Base-by-base conservation (phyloP, 2,888 invertebrate genomes). In the Acanthosepion pharaonis region DNA sequence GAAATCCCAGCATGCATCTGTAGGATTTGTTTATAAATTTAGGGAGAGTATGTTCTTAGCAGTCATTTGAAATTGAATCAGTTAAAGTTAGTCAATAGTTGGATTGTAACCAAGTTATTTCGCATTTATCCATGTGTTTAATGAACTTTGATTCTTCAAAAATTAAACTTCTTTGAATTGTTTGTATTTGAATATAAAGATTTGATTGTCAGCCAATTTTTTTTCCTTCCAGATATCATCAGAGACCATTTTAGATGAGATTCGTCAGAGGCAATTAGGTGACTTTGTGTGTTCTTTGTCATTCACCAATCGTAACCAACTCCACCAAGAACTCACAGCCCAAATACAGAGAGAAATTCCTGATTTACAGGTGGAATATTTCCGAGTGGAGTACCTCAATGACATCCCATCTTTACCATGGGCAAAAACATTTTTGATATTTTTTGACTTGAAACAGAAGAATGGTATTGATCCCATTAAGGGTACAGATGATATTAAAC, bases 381-480 rank as follows among this genome's bases (percentile, higher is more conserved):
- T 49, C 53, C 25, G 53, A 28, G 93, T 93, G 28, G 48, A 48
- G 20, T 53, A 51, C 18, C 93, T n/a, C 93, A 93, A 48, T 53
- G 93, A 93, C 28, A 93, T 93, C 28, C 93, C 53, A 49, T 93
- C 93, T 18, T 25, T 93, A 18, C 93, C 93, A 9, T n/a, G 93
- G 53, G 93, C 93, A 53, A 93, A 93, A 53, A 93, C 93, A 28
- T 93, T 53, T 53, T 49, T 93, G 25, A n/a, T 93, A 53, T 93
- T 93, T 93, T 49, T 93, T 48, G 93, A 93, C 51, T n/a, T 93
- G 18, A 93, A 93, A 28, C 93, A 93, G 53, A 93, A 49, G 33
- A 93, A 93, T 49, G 93, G 93, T n/a, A 49, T 93, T 28, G 93
- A 93, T 53, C 93, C 93, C 4, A 93, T 93, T 6, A 93, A 93